Evolutionary conservation across 2,797 vertebrate genomes (phyloP).

Genomic region (Eulemur mongoz): DNA sequence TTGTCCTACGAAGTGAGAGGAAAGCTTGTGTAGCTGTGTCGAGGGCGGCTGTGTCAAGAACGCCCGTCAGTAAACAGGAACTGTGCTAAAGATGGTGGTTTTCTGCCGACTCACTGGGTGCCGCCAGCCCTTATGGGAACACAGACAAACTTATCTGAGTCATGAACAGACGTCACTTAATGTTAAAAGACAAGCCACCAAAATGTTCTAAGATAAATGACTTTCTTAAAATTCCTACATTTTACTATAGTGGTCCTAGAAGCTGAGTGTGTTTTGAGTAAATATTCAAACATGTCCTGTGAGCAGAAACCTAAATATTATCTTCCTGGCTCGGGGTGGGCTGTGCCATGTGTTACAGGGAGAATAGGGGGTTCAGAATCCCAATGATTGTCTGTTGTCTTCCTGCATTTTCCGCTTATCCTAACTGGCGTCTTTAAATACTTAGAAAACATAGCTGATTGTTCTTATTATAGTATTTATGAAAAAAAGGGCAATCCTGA

Average conservation of each 20-base stretch:
- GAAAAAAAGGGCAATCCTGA: background rate
- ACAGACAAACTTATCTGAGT: background rate
- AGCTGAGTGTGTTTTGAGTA: background rate
- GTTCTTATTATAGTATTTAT: background rate
- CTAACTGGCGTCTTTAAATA: background rate
- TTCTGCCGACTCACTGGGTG: conserved; percentile 9
- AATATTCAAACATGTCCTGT: background rate
- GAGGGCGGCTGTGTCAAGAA: background rate
- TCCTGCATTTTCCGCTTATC: background rate
- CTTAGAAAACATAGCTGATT: background rate
- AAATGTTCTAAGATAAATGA: background rate
- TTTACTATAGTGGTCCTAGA: background rate
- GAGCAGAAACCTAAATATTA: background rate
- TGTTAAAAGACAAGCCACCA: conserved; percentile 1
- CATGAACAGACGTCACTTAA: background rate
- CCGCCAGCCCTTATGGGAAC: background rate
- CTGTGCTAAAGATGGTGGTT: background rate
- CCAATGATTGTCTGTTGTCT: background rate
- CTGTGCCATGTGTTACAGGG: background rate
- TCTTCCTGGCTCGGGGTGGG: background rate
- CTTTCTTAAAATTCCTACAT: background rate
- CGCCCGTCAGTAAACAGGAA: background rate
- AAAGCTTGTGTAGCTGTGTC: background rate
- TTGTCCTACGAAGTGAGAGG: background rate
- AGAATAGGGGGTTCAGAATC: background rate